Base-by-base conservation (phyloP, 64 coral and sea anemone genomes). In the Stylophora pistillata region DNA sequence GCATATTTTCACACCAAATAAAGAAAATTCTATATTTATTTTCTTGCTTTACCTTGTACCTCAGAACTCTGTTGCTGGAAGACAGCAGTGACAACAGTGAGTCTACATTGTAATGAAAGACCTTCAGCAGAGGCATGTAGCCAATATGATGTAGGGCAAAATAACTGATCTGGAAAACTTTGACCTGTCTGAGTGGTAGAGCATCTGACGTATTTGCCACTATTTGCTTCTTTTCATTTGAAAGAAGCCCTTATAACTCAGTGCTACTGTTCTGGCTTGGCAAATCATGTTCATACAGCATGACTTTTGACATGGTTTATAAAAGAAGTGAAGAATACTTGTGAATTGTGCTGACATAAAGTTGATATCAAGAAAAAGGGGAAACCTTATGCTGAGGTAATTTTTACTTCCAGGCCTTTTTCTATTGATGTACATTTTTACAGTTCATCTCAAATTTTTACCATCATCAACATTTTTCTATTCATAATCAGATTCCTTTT, bases 71-170 rank as follows among this genome's bases (percentile, higher is more conserved):
- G 59, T 65, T 27, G 70, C 62, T 33, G 61, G 55, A 73, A 89
- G 89, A 64, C 94, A 93, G 75, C 88, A 96, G 80, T 73, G 94
- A 23, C 94, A 96, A 37, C 88, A 89, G 20, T 71, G 94, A 62
- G 94, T 96, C 3, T 96, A 92, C 27, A 90, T 87, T 59, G 93
- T 96, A 91, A 96, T 96, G 94, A 96, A 96, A 86, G 81, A 93
- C 30, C 74, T 96, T 7, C 94, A 96, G 61, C 94, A 96, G 71
- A 92, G 89, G 56, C 94, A 96, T 53, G 60, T 96, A 14, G 86
- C 90, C 26, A 91, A 29, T 62, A 52, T 93, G 13, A 93, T 96
- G 91, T 91, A 96, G 33, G 85, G 91, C 21, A 86, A 96, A 86
- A 96, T 96, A 25, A 91, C 70, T 74, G 88, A 85, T 30, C 58